Conservation (phyloP, 1,140 invertebrate genomes). For the Drosophila tropicalis region DNA sequence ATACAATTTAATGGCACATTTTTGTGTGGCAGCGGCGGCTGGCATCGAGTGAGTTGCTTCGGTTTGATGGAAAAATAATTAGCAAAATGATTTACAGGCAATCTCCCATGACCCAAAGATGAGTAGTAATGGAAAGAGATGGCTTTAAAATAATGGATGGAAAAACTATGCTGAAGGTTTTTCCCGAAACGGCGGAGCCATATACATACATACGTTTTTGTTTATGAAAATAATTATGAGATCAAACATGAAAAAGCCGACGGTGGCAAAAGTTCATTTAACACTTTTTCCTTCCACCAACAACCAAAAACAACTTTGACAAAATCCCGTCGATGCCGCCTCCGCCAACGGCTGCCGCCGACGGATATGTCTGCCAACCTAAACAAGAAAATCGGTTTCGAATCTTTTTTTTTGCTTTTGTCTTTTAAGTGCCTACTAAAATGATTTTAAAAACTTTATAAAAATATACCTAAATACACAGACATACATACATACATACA, state of each 20-base stretch:
- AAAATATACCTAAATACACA: slow-evolving; percentile 50
- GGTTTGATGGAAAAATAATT: slow-evolving; percentile 70
- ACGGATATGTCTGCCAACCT: slow-evolving; percentile 28
- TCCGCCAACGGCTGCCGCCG: not conserved
- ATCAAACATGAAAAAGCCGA: slow-evolving; percentile 70
- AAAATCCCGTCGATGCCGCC: slow-evolving; percentile 20
- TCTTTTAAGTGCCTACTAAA: slow-evolving; percentile 75
- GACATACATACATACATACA: not conserved
- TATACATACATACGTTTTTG: slow-evolving; percentile 18
- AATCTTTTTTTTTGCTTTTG: slow-evolving; percentile 22
- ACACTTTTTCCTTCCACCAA: slow-evolving; percentile 41
- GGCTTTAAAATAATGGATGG: not conserved
- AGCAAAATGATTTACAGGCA: slow-evolving; percentile 77
- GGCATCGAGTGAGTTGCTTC: not conserved
- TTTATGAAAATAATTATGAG: slow-evolving; percentile 78
- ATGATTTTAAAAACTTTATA: slow-evolving; percentile 73
- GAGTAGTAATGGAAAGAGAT: not conserved
- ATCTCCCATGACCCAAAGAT: slow-evolving; percentile 57
- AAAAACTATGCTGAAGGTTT: slow-evolving; percentile 47
- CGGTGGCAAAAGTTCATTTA: slow-evolving; percentile 55
- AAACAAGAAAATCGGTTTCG: slow-evolving; percentile 36
- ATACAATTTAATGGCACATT: slow-evolving; percentile 72
- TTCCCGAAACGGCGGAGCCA: not conserved
- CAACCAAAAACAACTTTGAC: slow-evolving; percentile 66
- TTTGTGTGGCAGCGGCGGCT: not conserved